Base-by-base conservation (phyloP, 2,113 vertebrate genomes). In the Bubo blakistoni region DNA sequence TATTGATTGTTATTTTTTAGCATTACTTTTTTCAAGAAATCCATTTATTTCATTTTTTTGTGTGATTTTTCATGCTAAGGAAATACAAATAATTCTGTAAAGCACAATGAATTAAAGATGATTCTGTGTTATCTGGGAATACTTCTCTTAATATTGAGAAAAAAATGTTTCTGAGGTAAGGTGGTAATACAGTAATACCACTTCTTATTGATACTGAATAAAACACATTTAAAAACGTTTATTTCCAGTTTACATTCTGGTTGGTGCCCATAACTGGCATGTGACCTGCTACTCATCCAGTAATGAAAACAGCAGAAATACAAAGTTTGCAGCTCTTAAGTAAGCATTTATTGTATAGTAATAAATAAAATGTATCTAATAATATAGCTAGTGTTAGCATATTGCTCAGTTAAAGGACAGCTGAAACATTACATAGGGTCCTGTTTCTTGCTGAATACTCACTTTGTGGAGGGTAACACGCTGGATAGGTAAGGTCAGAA, bases 371-470 rank as follows among this genome's bases (percentile, higher is more conserved):
- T 3, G 2, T 29, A 30, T 66, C 22, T 32, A 42, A 30, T 54
- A 51, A 59, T n/a, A 14, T 15, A 49, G 19, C 27, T 54, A 16
- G 6, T 51, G 73, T 67, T 90, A 54, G 21, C 46, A 40, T 7
- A 66, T 74, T 13, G 1, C 16, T 81, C 5, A 40, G 20, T 38
- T 74, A 46, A 81, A 79, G 12, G 13, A 42, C 16, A 67, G 24
- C 27, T 54, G 40, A 78, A 81, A 55, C 10, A 40, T 18, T 1
- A 0, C 2, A 1, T 40, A 54, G n/a, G 9, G 29, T 61, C 26
- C 44, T n/a, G 29, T 55, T 81, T 46, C 54, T 90, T 73, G 29
- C 15, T 86, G 65, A 84, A 57, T 74, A 40, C 15, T 86, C 6
- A 13, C 47, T 78, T 72, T 55, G 12, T 42, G 59, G 51, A 52